A percentile compares a stretch with the other conserved stretches of the same genome.
Evolutionary conservation across 2,797 vertebrate genomes (phyloP).

Genomic region (Brachyrhaphis roseni): DNA sequence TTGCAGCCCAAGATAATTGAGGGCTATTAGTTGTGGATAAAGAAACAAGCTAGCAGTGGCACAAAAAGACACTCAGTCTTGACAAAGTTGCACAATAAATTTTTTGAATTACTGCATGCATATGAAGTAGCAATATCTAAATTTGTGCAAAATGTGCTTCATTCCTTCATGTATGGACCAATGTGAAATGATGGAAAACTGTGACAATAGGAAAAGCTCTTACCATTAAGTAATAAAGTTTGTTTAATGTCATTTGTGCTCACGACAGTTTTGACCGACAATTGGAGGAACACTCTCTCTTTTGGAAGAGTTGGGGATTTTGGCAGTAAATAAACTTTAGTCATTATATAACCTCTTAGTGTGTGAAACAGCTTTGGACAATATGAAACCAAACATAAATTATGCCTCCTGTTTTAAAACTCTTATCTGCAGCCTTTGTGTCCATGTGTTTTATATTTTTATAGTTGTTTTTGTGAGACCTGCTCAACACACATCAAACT

Average conservation of each 20-base stretch:
- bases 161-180: not conserved
- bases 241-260: slow-evolving; percentile 31
- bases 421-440: not conserved
- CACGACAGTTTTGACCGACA: slow-evolving; percentile 25
- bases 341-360: not conserved
- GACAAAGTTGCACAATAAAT: not conserved
- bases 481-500: not conserved
- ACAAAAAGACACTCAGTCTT: not conserved
- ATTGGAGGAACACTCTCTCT: slow-evolving; percentile 19
- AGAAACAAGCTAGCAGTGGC: not conserved
- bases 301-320: slow-evolving; percentile 36
- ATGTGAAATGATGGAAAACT: not conserved
- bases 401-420: not conserved
- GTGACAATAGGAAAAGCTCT: not conserved
- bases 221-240: not conserved
- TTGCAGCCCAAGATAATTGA: not conserved
- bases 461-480: not conserved
- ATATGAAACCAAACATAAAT: not conserved
- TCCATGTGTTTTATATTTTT: not conserved
- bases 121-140: not conserved
- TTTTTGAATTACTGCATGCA: not conserved
- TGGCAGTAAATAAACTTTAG: slow-evolving; percentile 36
- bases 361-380: not conserved
- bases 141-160: not conserved
- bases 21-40: not conserved